These are phyloP conservation scores for Tineola bisselliella DNA, from an alignment of 2,888 invertebrate genomes.

Conservation along the genomic window DNA sequence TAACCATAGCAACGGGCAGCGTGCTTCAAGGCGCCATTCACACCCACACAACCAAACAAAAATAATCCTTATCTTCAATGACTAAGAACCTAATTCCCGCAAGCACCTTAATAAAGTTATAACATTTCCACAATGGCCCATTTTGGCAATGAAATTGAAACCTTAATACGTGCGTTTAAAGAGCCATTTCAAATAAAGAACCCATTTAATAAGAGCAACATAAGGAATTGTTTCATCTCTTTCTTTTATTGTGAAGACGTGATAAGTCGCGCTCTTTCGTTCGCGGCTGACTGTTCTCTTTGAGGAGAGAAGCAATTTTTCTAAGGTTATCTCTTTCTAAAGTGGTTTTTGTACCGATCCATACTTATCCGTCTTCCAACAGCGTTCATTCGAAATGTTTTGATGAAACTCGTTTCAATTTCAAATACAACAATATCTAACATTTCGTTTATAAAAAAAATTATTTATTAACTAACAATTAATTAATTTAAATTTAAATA, in stretches of 20 bases:
- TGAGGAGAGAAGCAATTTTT: constrained; percentile 48
- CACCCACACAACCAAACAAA: constrained; percentile 36
- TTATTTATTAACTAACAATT: constrained; percentile 16
- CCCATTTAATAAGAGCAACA: constrained; percentile 63
- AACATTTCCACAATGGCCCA: constrained; percentile 57
- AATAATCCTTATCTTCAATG: constrained; percentile 45
- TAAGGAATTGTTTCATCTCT: constrained; percentile 66
- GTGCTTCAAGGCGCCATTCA: constrained; percentile 32
- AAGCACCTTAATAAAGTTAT: constrained; percentile 55
- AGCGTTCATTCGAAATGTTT: constrained; percentile 39
- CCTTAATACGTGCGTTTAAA: constrained; percentile 55
- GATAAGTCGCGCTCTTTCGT: constrained; percentile 48
- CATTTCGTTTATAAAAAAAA: constrained; percentile 31
- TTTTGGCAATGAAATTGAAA: constrained; percentile 61
- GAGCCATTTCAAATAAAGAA: constrained; percentile 53
- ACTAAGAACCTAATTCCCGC: constrained; percentile 39
- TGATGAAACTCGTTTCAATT: constrained; percentile 54
- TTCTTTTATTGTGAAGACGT: constrained; percentile 60
- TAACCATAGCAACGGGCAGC: constrained; percentile 68
- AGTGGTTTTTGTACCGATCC: constrained; percentile 51
- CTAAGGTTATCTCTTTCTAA: constrained; percentile 55
- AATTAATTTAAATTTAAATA: no score
- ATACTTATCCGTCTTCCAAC: constrained; percentile 55
- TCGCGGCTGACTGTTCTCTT: constrained; percentile 41
- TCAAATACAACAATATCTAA: no score